These are phyloP conservation scores for Megaptera novaeangliae DNA, from an alignment of 2,113 vertebrate genomes.

Conservation along the genomic window DNA sequence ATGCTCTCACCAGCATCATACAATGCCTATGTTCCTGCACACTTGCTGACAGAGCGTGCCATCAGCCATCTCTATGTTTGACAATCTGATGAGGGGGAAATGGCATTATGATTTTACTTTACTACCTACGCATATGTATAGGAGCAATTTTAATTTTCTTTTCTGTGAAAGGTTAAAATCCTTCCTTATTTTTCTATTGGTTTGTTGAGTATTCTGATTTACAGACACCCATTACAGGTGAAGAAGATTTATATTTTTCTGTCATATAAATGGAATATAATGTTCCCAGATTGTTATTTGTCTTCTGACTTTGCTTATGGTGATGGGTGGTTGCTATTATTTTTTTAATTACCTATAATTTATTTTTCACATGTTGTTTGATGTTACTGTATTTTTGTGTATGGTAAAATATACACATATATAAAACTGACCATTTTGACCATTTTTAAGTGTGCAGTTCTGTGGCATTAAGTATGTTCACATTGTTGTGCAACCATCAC, in stretches of 20 bases:
- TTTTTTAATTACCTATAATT: not conserved
- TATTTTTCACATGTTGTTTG: not conserved
- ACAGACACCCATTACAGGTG: not conserved
- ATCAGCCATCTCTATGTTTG: not conserved
- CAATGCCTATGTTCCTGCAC: not conserved
- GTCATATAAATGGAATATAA: not conserved
- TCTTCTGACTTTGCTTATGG: not conserved
- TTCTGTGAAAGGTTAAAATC: not conserved
- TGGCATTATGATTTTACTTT: not conserved
- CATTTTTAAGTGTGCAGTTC: not conserved
- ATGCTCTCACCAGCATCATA: not conserved
- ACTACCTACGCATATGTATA: not conserved
- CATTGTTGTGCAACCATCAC: not conserved
- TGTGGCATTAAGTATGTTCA: not conserved
- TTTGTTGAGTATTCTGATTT: not conserved
- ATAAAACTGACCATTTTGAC: not conserved
- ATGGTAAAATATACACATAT: not conserved
- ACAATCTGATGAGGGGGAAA: not conserved
- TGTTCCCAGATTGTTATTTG: not conserved
- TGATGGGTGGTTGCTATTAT: not conserved
- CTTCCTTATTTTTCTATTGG: not conserved
- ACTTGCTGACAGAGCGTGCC: rapidly evolving
- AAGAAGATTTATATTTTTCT: not conserved
- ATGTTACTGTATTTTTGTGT: not conserved
- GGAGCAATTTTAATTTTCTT: not conserved